Evolutionary conservation across 2,113 vertebrate species (phyloP).

Genomic region (Excalfactoria chinensis): DNA sequence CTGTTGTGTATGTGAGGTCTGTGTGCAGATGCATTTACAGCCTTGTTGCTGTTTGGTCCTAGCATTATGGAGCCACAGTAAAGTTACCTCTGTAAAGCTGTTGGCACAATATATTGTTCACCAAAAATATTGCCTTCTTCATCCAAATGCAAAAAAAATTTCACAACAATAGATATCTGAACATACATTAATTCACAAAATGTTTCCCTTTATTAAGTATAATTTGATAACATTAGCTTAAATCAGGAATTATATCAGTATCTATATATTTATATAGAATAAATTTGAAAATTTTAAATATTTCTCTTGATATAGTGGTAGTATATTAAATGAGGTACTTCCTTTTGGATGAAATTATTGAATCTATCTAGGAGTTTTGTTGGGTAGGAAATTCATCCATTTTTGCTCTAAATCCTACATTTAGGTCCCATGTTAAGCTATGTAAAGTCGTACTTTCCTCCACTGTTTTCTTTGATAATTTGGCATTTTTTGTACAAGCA

Average conservation of each 20-base stretch:
- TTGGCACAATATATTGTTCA: not conserved
- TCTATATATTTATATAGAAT: too few relatives aligned
- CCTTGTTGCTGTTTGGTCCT: too few relatives aligned
- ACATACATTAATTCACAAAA: not conserved
- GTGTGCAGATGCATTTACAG: fast-evolving
- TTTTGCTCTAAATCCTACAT: not conserved
- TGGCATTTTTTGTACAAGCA: not conserved
- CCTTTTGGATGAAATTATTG: not conserved
- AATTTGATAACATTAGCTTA: not conserved
- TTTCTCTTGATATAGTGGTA: not conserved
- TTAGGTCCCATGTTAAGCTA: not conserved
- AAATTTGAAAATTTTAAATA: not conserved
- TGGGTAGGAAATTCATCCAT: not conserved
- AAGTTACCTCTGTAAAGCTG: not conserved
- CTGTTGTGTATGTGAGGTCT: fast-evolving
- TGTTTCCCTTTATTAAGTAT: not conserved
- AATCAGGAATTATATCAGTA: too few relatives aligned
- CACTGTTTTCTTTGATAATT: not conserved
- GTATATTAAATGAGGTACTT: not conserved
- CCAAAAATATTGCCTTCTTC: not conserved
- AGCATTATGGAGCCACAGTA: not conserved
- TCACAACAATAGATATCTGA: not conserved
- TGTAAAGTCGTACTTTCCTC: not conserved
- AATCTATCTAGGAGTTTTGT: not conserved
- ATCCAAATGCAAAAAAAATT: not conserved